Base-by-base conservation (phyloP, 2,797 vertebrate genomes). In the Prunella strophiata region DNA sequence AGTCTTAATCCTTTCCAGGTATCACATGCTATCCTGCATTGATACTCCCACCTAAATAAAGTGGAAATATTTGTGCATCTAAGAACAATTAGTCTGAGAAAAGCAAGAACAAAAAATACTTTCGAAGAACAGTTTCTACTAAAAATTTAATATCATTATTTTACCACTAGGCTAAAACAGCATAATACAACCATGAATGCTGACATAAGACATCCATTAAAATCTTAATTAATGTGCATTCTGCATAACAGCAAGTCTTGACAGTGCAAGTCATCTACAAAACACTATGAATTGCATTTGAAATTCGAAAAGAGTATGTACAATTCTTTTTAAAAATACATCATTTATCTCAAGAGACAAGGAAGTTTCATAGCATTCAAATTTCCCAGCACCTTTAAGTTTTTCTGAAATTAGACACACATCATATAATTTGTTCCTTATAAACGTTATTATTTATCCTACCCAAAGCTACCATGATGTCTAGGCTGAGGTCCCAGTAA, bases 211-310 rank as follows among this genome's bases (percentile, higher is more conserved):
- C 89, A 96, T 78, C 88, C 85, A 95, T 91, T 88, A 96, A 96
- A 95, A 94, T 86, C 51, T 72, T 92, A 92, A 94, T 94, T 96
- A 96, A 96, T 96, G 89, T 79, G 62, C 23, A 92, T 89, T 96
- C 88, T 94, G 36, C 48, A 88, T 59, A 95, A 91, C 74, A 93
- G 57, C 43, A 93, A 91, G 66, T 50, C 61, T 93, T 88, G 88
- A 51, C 58, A 94, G 51, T 59, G n/a, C n/a, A 92, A 85, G 32
- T 70, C 43, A 91, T 89, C 93, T 88, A 85, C 54, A 40, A 94
- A 96, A 95, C 71, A 27, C 42, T 75, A 65, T 16, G 70, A 87
- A 95, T 90, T 58, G 51, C 17, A 16, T 95, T 73, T 88, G 76
- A 95, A 80, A 94, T 93, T 93, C 85, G n/a, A 65, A 78, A 88